Evolutionary conservation across 2,888 invertebrate genomes (phyloP), one percentile per base, ranked within the genome.

Genomic region (Schrankia costaestrigalis): DNA sequence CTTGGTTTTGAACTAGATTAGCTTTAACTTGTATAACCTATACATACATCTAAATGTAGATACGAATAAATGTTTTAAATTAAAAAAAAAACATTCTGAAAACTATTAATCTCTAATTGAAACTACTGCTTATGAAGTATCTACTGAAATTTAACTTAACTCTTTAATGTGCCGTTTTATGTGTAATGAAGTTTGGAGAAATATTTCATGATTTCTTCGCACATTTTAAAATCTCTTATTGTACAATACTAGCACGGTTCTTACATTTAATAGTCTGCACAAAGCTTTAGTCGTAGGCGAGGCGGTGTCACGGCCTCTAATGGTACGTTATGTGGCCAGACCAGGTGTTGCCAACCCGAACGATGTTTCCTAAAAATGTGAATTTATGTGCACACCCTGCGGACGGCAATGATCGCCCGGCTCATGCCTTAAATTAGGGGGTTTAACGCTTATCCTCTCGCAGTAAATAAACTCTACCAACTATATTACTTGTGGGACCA

Each of bases 391-490:
- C 63, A 63, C 73, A 57, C 70, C 78, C 72, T 62, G 58, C 70
- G 76, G 76, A 70, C 78, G 71, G 78, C 82, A 78, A 85, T 84
- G 83, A 85, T 85, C 81, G 80, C 68, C 63, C 64, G 73, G 76
- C 79, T 82, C 81, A 73, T 74, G 73, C 78, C 80, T 79, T 84
- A 85, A 84, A 84, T 85, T 84, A 81, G 79, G 77, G 73, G 81
- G 77, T 78, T 84, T 82, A 78, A 78, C 80, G 80, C 71, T 81
- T 72, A 81, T 82, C 81, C 81, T 69, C 75, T 69, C 64, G 67
- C 73, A 74, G 80, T 82, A 81, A 83, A 82, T 80, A 82, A 69
- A 78, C 75, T 72, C 67, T 58, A 63, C 71, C 66, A 74, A 78
- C 75, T 78, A 76, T 75, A 75, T 75, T 72, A 73, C 72, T 68